phyloP scores from a whole-genome alignment of 64 coral and sea anemone genomes.

The Pocillopora damicornis region DNA sequence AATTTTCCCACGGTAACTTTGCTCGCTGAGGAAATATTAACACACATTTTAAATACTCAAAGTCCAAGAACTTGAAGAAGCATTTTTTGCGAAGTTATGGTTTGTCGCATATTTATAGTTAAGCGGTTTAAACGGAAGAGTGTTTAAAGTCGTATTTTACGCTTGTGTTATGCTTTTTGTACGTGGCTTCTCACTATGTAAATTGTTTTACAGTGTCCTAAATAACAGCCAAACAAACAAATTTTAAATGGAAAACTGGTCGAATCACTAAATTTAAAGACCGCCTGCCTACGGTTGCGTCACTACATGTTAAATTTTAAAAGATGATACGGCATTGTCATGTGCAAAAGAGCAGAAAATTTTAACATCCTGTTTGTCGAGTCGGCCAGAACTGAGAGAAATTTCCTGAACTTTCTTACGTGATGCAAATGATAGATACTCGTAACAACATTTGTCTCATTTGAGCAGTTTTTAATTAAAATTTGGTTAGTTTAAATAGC shows the following conservation, averaged over 20 bases:
- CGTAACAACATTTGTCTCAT: too few relatives aligned
- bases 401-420: too few relatives aligned
- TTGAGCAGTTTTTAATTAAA: too few relatives aligned
- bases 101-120: neutral
- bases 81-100: neutral
- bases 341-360: neutral
- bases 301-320: neutral
- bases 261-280: neutral
- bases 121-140: neutral
- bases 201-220: neutral
- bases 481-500: too few relatives aligned
- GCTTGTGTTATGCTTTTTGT: neutral
- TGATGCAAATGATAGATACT: too few relatives aligned
- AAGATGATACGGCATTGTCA: neutral
- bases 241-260: neutral
- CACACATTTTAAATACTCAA: neutral
- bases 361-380: too few relatives aligned
- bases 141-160: neutral
- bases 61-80: neutral
- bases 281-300: neutral
- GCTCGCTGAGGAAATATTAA: neutral
- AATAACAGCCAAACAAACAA: constrained; percentile 2
- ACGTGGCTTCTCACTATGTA: neutral
- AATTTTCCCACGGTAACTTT: constrained; percentile 18
- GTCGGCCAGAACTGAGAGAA: too few relatives aligned